These are phyloP conservation scores for Tetramorium simillimum DNA, from an alignment of 1,140 invertebrate genomes.

Conservation along the genomic window DNA sequence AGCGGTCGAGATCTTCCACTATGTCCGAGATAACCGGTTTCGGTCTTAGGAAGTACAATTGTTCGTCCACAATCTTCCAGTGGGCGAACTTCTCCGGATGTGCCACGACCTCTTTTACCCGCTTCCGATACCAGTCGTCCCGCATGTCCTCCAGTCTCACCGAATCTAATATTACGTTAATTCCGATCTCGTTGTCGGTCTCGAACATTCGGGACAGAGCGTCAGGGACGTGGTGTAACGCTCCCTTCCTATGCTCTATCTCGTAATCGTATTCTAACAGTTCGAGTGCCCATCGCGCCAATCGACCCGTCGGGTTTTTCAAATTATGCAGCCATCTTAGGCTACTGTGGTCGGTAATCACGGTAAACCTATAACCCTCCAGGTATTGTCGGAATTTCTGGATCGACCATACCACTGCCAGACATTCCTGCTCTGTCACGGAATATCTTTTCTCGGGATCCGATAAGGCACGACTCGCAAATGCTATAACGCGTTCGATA, in stretches of 20 bases:
- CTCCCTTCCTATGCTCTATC: background rate
- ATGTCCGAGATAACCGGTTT: no score
- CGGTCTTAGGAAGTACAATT: no score
- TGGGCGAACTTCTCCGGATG: no score
- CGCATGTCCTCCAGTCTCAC: no score
- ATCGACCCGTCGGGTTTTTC: background rate
- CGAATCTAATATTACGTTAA: no score
- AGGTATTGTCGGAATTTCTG: background rate
- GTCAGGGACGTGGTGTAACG: background rate
- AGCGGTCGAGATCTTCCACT: no score
- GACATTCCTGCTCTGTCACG: background rate
- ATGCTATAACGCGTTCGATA: background rate
- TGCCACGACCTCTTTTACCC: no score
- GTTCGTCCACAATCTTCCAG: no score
- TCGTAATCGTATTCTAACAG: background rate
- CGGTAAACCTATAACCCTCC: background rate
- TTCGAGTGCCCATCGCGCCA: background rate
- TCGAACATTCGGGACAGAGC: background rate
- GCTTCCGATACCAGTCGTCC: no score
- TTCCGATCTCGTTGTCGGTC: no score
- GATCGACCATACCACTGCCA: background rate
- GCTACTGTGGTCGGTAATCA: background rate
- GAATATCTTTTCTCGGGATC: background rate
- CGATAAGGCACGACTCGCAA: background rate
- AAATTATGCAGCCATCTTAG: background rate